Base-by-base conservation (phyloP, 2,797 vertebrate species). In the Phataginus tetradactyla region DNA sequence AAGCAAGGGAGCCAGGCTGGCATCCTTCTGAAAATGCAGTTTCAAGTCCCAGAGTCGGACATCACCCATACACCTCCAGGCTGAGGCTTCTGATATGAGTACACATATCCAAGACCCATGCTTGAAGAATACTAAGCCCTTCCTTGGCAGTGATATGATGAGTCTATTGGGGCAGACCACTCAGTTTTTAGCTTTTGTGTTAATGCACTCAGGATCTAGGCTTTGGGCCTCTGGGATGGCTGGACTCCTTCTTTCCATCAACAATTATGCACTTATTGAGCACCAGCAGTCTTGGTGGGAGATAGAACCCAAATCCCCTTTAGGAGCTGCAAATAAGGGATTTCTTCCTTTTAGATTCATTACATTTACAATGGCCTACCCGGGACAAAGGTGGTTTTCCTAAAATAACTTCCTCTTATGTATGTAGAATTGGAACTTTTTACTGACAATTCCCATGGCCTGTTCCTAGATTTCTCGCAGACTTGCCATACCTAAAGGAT, bases 391-490 rank as follows among this genome's bases (percentile, higher is more conserved):
- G 23, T 64, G 96, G 18, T 71, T 83, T 89, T 83, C 34, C 86
- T 89, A 59, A 84, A 89, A 88, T 80, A 64, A 86, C 78, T 96
- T 95, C 39, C 49, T 91, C 91, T 83, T 55, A 64, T 66, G 49
- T 87, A 77, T 53, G 18, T n/a, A 75, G 39, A 86, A 57, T 49
- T 94, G 75, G 69, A 89, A 53, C 27, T n/a, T 90, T 92, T 93
- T 49, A 80, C 42, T 66, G 77, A 94, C 37, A 94, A 45, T 74
- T 94, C 27, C 51, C 2, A 13, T 63, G 63, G 11, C 14, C 51
- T 39, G 13, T 59, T 69, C 25, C 34, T 86, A 64, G 66, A 85
- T 49, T 93, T 96, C 84, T 77, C 25, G 86, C 10, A 61, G 42
- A 83, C 37, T 64, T 88, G 12, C 69, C 85, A 88, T 71, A 96